Evolutionary conservation across 2,113 vertebrate genomes (phyloP), one percentile per base, ranked within the genome.

Genomic region (Eptatretus burgeri): DNA sequence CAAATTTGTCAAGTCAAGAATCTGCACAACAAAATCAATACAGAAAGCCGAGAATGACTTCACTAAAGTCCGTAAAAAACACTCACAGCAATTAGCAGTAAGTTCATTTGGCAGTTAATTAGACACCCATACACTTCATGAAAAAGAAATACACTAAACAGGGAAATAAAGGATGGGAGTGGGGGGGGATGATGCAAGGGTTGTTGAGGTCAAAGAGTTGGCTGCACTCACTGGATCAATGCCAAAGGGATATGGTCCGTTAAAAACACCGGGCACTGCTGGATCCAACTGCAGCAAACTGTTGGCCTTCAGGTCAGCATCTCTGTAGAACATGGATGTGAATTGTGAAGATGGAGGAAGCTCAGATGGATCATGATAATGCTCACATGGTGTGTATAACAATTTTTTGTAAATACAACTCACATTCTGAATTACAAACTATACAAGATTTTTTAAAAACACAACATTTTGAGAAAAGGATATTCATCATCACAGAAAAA

Each of bases 241-340:
- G 73, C 89, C 89, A n/a, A 95, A 80, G 1, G 88, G 89, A 69
- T 94, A 95, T 0, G 89, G 82, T 16, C 87, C 86, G 10, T 68
- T 77, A 3, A 95, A 95, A 49, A 95, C 89, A 12, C 83, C 85
- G 0, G 70, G 70, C n/a, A 86, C 7, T 0, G 73, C 70, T 11
- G 89, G 89, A 69, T 95, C 73, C 71, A 95, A 67, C 77, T 95
- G 89, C 62, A 94, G 72, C 56, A 85, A 65, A 2, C 66, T 68
- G 19, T 75, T 81, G 0, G 64, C 75, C n/a, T 66, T 60, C 19
- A 95, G 77, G 1, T 76, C 75, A 0, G 73, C 71, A 5, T 76
- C 70, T 66, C 88, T 93, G 66, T 64, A 41, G 66, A 18, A 41
- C 27, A 41, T 41, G 3, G 27, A 41, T 7, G 27, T 41, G 27